These are phyloP conservation scores for Zophobas morio DNA, from an alignment of 1,140 invertebrate genomes.

Conservation along the genomic window DNA sequence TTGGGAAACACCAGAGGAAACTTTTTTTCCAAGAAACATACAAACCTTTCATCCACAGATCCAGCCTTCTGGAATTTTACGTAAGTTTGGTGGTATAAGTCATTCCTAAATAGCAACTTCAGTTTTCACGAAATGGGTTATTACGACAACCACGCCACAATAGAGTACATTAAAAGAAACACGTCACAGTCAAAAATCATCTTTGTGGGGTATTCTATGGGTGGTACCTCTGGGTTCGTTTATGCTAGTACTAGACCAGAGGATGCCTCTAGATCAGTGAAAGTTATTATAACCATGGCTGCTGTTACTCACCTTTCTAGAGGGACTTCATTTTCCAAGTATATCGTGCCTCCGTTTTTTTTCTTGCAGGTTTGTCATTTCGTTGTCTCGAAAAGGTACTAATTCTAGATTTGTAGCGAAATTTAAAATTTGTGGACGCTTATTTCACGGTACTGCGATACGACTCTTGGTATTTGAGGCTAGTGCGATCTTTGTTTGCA, in stretches of 20 bases:
- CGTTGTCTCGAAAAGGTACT: too few relatives aligned
- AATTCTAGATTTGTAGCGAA: too few relatives aligned
- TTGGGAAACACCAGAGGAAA: constrained; percentile 9
- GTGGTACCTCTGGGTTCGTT: constrained; percentile 4
- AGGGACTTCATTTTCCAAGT: not conserved
- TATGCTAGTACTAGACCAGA: constrained; percentile 14
- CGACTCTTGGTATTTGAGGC: not conserved
- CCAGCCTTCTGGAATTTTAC: constrained; percentile 16
- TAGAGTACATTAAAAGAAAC: not conserved
- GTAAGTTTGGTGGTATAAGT: constrained; percentile 15
- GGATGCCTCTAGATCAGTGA: not conserved
- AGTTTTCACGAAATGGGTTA: constrained; percentile 5
- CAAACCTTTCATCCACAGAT: not conserved
- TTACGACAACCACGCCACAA: not conserved
- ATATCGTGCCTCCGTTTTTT: not conserved
- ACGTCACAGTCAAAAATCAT: constrained; percentile 3
- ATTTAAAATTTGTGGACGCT: too few relatives aligned
- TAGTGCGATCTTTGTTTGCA: not conserved
- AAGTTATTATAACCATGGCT: constrained; percentile 16
- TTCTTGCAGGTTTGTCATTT: not conserved
- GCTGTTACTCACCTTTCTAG: not conserved
- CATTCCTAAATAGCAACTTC: not conserved
- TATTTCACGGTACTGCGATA: too few relatives aligned
- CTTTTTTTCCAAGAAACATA: constrained; percentile 8
- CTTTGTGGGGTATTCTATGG: constrained; percentile 19